Evolutionary conservation across 1,140 invertebrate species (phyloP).

Genomic region (Riptortus pedestris): DNA sequence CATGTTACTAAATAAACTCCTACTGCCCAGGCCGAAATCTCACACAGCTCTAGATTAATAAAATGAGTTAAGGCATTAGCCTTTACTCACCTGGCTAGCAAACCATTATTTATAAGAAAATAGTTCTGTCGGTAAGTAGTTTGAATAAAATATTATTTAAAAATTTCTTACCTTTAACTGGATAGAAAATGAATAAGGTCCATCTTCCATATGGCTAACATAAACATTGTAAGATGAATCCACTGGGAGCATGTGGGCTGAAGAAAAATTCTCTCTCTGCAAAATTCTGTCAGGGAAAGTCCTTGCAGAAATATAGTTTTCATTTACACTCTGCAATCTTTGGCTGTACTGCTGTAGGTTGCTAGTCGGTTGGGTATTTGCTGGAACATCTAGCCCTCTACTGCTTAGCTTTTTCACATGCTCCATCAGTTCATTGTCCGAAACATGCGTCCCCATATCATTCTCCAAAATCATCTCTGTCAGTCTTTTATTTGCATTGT

Average conservation of each 20-base stretch:
- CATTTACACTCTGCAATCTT: neutral
- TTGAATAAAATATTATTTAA: too few species aligned
- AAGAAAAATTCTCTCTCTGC: conserved; percentile 28
- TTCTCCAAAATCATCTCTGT: neutral
- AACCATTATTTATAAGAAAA: too few species aligned
- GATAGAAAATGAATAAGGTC: conserved; percentile 59
- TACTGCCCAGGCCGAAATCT: too few species aligned
- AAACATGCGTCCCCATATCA: neutral
- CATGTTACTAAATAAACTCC: too few species aligned
- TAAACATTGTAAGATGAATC: conserved; percentile 51
- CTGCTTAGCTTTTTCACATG: neutral
- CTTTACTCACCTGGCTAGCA: too few species aligned
- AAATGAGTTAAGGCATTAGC: too few species aligned
- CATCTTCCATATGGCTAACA: conserved; percentile 63
- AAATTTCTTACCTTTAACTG: conserved; percentile 44
- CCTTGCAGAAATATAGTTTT: too few species aligned
- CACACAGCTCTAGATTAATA: too few species aligned
- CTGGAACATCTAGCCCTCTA: neutral
- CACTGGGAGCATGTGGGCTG: conserved; percentile 45
- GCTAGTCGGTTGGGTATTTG: neutral
- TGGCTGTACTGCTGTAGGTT: neutral
- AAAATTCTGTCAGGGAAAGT: conserved; percentile 28
- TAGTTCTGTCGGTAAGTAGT: too few species aligned
- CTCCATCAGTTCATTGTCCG: neutral
- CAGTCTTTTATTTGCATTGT: neutral